Evolutionary conservation across 2,113 vertebrate species (phyloP), one percentile per base, ranked within the genome.

Genomic region (Chionodraco myersi): DNA sequence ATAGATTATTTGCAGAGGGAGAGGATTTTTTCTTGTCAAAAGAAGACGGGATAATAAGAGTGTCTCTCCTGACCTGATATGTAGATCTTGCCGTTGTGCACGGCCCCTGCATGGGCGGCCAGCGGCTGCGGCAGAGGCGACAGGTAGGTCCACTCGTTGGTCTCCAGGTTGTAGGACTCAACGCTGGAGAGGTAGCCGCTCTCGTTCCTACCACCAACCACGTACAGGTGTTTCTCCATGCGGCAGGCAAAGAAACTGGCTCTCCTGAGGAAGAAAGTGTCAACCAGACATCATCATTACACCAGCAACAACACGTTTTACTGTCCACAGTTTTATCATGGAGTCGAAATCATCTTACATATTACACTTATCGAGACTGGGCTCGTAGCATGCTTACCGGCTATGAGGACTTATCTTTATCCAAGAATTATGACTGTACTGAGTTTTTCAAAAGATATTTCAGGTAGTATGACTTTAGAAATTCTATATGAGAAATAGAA

Each of bases 161-260:
- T 98, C 92, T 99, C 98, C 90, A 99, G 93, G 88, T 98, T 98
- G 89, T 98, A 99, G 89, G 97, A 98, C 91, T 99, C 98, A 57
- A 99, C 97, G 0, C 98, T 99, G 94, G 98, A 99, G 91, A 99
- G 94, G 91, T 99, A 99, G 83, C 98, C 98, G 0, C 95, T 94
- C 93, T 99, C 98, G 2, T 99, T 99, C 86, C 98, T 95, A 23
- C 98, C 98, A 51, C 98, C 98, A 44, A 99, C 97, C 67, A 99
- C 98, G 0, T 98, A 99, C 80, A 99, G 90, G 91, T 99, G 97
- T 90, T 98, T 99, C 70, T 99, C 98, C 79, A 99, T 92, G 79
- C 97, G 96, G 88, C 98, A 99, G 60, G 98, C 97, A 1, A 99
- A 99, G 95, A 99, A 99, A 91, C 98, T 99, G 92, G 98, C 98